Conservation (phyloP, 1,140 invertebrate species). For the Papilio dardanus region DNA sequence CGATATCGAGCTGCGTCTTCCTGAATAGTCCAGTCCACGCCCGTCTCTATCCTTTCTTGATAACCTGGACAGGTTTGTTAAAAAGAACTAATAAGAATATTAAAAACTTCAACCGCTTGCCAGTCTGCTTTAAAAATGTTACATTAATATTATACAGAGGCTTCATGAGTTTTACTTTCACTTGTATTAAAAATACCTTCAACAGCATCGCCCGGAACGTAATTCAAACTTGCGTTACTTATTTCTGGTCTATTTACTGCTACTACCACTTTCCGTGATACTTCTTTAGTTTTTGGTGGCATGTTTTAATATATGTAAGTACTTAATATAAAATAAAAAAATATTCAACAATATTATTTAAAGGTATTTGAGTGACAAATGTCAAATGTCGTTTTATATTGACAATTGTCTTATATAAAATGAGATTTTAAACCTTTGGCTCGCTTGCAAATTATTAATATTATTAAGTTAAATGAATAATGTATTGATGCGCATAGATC, state of each 20-base stretch:
- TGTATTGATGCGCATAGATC: too few species aligned
- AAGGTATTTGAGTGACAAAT: not conserved
- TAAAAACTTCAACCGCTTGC: not conserved
- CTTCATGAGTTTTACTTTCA: not conserved
- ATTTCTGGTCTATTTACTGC: constrained; percentile 55
- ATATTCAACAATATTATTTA: not conserved
- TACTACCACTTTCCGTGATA: constrained; percentile 53
- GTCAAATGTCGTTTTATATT: not conserved
- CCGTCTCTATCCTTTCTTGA: constrained; percentile 67
- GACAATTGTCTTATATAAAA: not conserved
- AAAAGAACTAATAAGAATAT: constrained; percentile 25
- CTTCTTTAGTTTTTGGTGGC: constrained; percentile 68
- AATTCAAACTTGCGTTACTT: constrained; percentile 64
- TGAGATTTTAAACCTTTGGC: not conserved
- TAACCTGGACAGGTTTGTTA: constrained; percentile 53
- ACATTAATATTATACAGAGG: too few species aligned
- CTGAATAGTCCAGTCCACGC: constrained; percentile 63
- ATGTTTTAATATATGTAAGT: constrained; percentile 45
- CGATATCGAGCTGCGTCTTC: constrained; percentile 58
- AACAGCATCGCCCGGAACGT: constrained; percentile 58
- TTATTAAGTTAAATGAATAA: too few species aligned
- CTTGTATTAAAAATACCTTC: constrained; percentile 49
- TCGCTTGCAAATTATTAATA: not conserved
- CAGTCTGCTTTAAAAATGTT: too few species aligned
- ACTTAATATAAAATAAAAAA: constrained; percentile 29